Evolutionary conservation across 2,888 invertebrate genomes (phyloP).

Genomic region (Eupithecia inturbata): DNA sequence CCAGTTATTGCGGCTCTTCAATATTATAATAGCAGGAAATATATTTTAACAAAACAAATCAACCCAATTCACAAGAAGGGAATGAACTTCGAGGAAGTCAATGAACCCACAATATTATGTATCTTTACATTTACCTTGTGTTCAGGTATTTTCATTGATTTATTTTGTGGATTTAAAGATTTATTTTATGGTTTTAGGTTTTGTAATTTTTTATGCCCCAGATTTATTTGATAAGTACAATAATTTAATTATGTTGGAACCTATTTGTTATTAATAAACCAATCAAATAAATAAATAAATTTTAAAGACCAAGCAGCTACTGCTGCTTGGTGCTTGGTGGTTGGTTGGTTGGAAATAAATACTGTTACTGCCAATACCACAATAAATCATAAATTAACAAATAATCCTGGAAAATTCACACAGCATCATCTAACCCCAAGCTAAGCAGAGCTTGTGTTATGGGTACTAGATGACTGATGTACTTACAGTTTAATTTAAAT

Average conservation of each 20-base stretch:
- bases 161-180: background rate
- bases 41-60: background rate
- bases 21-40: background rate
- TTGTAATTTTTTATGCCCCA: background rate
- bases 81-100: slow-evolving; percentile 12
- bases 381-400: background rate
- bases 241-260: background rate
- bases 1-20: background rate
- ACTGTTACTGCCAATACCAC: background rate
- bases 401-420: no score
- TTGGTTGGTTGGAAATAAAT: background rate
- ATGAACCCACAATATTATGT: slow-evolving; percentile 3
- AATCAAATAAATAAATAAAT: no score
- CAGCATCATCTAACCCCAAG: no score
- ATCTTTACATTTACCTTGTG: background rate
- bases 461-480: no score
- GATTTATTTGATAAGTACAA: background rate
- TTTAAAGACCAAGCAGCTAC: no score
- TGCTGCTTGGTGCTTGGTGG: no score
- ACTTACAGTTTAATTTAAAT: no score
- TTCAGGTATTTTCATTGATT: background rate
- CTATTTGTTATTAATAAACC: no score
- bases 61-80: background rate
- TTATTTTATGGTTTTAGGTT: background rate
- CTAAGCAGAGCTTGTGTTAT: no score